Evolutionary conservation across 2,113 vertebrate species (phyloP).

Genomic region (Cyanoderma ruficeps): DNA sequence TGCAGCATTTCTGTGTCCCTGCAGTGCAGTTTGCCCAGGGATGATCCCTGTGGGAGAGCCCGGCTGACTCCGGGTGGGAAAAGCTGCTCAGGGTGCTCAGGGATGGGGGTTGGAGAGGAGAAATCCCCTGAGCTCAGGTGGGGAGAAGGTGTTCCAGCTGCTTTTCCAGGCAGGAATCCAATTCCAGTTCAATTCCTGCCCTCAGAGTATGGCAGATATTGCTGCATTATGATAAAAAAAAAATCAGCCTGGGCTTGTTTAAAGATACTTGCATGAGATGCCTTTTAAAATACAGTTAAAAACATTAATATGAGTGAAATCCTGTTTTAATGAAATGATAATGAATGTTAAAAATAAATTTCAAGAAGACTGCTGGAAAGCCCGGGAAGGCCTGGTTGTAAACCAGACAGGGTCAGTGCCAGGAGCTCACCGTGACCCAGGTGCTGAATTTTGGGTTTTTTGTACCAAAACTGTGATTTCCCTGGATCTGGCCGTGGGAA

Average conservation of each 20-base stretch:
- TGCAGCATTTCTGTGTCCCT: background rate
- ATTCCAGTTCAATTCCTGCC: background rate
- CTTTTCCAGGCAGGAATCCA: background rate
- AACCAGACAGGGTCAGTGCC: background rate
- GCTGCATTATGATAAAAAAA: background rate
- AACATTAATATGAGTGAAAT: background rate
- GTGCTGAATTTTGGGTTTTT: background rate
- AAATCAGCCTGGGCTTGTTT: background rate
- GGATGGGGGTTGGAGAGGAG: background rate
- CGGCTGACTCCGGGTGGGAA: background rate
- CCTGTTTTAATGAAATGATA: background rate
- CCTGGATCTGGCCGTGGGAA: background rate
- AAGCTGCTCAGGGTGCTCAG: background rate
- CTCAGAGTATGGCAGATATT: background rate
- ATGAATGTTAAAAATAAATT: too few species aligned
- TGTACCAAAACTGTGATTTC: background rate
- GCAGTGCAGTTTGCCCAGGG: background rate
- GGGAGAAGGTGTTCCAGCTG: background rate
- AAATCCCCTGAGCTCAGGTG: background rate
- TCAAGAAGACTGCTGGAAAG: accelerated
- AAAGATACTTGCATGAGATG: background rate
- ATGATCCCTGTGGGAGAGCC: too few species aligned
- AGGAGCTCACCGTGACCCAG: background rate
- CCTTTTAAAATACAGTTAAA: background rate
- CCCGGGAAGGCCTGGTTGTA: too few species aligned